Evolutionary conservation across 2,113 vertebrate genomes (phyloP).

Genomic region (Cisticola juncidis): DNA sequence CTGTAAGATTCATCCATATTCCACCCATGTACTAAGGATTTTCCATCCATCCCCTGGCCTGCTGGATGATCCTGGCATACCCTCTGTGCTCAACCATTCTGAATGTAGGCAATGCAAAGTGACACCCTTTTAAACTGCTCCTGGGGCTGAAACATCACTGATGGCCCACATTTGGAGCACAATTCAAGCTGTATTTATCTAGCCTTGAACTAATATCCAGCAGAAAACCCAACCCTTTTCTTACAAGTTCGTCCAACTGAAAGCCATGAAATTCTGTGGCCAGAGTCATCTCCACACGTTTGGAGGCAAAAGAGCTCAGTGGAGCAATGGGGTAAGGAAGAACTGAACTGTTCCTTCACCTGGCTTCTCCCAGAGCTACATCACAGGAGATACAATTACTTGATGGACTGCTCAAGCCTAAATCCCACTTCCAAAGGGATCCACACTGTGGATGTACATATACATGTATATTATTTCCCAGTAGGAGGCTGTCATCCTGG

Average conservation of each 20-base stretch:
- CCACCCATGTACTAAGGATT: background rate
- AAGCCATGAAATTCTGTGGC: background rate
- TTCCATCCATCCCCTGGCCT: background rate
- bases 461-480: background rate
- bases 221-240: background rate
- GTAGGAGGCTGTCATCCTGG: background rate
- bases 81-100: background rate
- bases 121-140: background rate
- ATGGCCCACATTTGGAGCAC: background rate
- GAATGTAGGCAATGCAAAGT: background rate
- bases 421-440: background rate
- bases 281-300: background rate
- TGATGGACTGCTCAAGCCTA: background rate
- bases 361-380: background rate
- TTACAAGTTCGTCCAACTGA: background rate
- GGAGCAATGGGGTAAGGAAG: background rate
- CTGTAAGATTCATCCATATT: background rate
- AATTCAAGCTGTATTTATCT: background rate
- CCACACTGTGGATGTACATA: rapidly evolving
- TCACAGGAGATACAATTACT: background rate
- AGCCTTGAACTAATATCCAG: background rate
- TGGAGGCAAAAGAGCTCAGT: background rate
- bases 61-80: background rate
- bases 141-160: background rate
- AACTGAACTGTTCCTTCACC: background rate